phyloP scores from a whole-genome alignment of 2,888 invertebrate species.

The Rhamphomyia laevipes region DNA sequence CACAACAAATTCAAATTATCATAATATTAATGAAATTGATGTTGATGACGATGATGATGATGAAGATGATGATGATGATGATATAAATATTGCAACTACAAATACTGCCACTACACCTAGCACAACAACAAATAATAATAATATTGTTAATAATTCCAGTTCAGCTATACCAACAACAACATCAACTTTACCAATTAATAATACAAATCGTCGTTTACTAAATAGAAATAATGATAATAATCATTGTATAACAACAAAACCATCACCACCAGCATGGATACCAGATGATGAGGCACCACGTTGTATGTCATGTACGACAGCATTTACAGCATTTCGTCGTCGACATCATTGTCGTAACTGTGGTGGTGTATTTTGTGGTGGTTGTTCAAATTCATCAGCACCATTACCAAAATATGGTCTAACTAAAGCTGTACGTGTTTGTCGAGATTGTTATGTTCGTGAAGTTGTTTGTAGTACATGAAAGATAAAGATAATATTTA shows the following conservation, averaged over 20 bases:
- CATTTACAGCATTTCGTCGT: slow-evolving; percentile 89
- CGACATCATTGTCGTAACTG: slow-evolving; percentile 96
- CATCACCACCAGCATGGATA: slow-evolving; percentile 75
- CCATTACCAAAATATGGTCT: slow-evolving; percentile 89
- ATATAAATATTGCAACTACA: neutral
- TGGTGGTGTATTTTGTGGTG: slow-evolving; percentile 85
- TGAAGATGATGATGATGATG: neutral
- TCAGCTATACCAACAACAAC: neutral
- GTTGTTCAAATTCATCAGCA: slow-evolving; percentile 86
- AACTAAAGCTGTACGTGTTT: slow-evolving; percentile 85
- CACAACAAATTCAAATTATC: slow-evolving; percentile 2
- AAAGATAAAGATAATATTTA: neutral
- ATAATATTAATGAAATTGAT: neutral
- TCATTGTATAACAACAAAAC: slow-evolving; percentile 9
- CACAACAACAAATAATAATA: slow-evolving; percentile 11
- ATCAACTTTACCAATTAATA: neutral
- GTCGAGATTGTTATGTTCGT: slow-evolving; percentile 40
- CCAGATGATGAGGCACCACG: slow-evolving; percentile 85
- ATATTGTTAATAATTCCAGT: slow-evolving; percentile 3
- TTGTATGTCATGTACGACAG: slow-evolving; percentile 86
- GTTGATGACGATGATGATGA: neutral
- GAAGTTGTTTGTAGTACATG: slow-evolving; percentile 11
- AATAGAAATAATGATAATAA: neutral
- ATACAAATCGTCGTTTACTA: neutral
- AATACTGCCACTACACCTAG: slow-evolving; percentile 10